These are phyloP conservation scores for Venturia canescens DNA, from an alignment of 1,140 invertebrate genomes.

Conservation along the genomic window DNA sequence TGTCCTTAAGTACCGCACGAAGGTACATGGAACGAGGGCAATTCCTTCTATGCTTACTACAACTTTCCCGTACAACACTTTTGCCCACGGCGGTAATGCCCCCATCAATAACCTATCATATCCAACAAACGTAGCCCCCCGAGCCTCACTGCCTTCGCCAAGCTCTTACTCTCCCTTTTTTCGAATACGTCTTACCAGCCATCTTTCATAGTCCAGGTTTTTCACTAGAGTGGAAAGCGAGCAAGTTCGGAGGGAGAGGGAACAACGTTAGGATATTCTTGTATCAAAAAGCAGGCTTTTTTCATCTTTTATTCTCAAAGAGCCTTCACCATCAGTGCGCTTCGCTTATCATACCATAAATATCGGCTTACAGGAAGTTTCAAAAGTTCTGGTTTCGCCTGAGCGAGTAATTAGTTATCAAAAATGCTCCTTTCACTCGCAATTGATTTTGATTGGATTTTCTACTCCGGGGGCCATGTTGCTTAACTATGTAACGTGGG, in stretches of 20 bases:
- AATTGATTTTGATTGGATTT: no score
- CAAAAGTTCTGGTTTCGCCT: not conserved
- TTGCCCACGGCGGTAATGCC: conserved; percentile 63
- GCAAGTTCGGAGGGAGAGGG: conserved; percentile 2
- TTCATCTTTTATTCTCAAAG: conserved; percentile 21
- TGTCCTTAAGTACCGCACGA: conserved; percentile 1
- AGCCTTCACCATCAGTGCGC: conserved; percentile 17
- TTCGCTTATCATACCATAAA: not conserved
- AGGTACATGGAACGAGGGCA: conserved; percentile 7
- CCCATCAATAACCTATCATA: conserved; percentile 74
- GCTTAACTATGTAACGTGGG: no score
- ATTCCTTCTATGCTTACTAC: not conserved
- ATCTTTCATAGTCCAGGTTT: conserved; percentile 20
- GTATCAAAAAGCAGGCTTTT: conserved; percentile 1
- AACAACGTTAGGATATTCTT: not conserved
- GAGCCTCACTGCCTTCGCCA: no score
- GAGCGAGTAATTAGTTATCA: no score
- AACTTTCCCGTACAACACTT: conserved; percentile 52
- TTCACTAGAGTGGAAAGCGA: not conserved
- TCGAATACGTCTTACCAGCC: not conserved
- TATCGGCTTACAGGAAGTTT: not conserved
- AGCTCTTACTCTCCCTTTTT: not conserved
- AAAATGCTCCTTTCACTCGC: no score
- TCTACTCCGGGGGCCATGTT: no score
- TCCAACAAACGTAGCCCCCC: not conserved